phyloP scores from a whole-genome alignment of 2,113 vertebrate genomes.

The Motacilla alba region DNA sequence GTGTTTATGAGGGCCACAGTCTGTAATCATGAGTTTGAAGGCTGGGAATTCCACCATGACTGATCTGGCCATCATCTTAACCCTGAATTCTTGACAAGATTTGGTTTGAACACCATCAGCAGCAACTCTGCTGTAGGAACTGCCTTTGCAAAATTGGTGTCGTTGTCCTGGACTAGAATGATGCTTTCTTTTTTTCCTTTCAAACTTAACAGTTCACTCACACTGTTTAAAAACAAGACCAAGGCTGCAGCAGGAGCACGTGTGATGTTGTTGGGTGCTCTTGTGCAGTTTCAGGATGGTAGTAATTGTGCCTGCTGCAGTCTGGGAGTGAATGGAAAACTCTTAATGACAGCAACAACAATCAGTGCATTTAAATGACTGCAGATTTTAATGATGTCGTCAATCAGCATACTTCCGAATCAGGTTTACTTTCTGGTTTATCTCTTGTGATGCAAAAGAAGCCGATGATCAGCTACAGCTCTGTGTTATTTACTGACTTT shows the following conservation, averaged over 20 bases:
- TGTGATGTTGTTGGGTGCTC: not conserved
- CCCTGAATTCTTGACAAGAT: not conserved
- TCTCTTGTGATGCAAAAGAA: not conserved
- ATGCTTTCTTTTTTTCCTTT: not conserved
- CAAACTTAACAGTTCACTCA: not conserved
- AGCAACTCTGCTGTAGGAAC: not conserved
- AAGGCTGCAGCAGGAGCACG: not conserved
- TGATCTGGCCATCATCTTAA: not conserved
- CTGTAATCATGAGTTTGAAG: slow-evolving; percentile 34
- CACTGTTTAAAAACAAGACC: not conserved
- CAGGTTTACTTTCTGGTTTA: not conserved
- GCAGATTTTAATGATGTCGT: not conserved
- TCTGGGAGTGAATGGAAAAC: not conserved
- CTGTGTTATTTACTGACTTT: not conserved
- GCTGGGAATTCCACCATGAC: not conserved
- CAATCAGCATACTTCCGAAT: not conserved
- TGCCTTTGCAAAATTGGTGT: not conserved
- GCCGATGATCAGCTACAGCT: not conserved
- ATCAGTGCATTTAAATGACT: not conserved
- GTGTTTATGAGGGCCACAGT: not conserved
- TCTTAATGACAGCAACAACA: not conserved
- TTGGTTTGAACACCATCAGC: not conserved
- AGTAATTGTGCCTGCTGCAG: not conserved
- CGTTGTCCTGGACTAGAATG: not conserved
- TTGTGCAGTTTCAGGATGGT: not conserved